Conservation (phyloP, 2,888 invertebrate genomes). For the Psylliodes chrysocephalus region DNA sequence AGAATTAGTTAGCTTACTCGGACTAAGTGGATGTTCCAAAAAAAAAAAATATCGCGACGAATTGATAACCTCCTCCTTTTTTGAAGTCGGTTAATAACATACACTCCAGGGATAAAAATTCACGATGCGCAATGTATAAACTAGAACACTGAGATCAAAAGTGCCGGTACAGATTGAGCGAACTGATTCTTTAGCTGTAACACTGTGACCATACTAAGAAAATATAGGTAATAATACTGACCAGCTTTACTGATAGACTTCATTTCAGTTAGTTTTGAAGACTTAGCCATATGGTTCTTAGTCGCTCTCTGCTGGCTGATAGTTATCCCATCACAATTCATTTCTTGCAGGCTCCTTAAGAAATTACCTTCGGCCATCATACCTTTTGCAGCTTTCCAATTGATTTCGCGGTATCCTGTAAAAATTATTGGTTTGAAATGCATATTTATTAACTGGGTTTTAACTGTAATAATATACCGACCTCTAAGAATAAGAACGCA, state of each 20-base stretch:
- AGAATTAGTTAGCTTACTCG: too few relatives aligned
- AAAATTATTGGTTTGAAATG: neutral
- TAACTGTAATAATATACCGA: too few relatives aligned
- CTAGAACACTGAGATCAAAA: too few relatives aligned
- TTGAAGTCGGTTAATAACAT: too few relatives aligned
- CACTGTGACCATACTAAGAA: too few relatives aligned
- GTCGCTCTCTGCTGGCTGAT: constrained; percentile 76
- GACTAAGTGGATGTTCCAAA: too few relatives aligned
- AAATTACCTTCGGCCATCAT: constrained; percentile 95
- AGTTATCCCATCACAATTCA: constrained; percentile 85
- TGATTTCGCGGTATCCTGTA: constrained; percentile 78
- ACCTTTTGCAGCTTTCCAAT: constrained; percentile 90
- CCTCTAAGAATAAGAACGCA: constrained; percentile 86
- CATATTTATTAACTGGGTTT: neutral
- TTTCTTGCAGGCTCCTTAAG: constrained; percentile 80
- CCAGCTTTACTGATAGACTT: constrained; percentile 86
- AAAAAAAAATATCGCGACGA: too few relatives aligned
- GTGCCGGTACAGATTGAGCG: too few relatives aligned
- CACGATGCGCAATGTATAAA: too few relatives aligned
- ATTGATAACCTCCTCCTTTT: too few relatives aligned
- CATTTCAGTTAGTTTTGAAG: constrained; percentile 84
- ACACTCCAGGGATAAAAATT: too few relatives aligned
- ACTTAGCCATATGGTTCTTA: constrained; percentile 77
- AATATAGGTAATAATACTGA: constrained; percentile 15
- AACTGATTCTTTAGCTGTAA: too few relatives aligned